Evolutionary conservation across 2,888 invertebrate species (phyloP), one percentile per base, ranked within the genome.

Genomic region (Melanophora roralis): DNA sequence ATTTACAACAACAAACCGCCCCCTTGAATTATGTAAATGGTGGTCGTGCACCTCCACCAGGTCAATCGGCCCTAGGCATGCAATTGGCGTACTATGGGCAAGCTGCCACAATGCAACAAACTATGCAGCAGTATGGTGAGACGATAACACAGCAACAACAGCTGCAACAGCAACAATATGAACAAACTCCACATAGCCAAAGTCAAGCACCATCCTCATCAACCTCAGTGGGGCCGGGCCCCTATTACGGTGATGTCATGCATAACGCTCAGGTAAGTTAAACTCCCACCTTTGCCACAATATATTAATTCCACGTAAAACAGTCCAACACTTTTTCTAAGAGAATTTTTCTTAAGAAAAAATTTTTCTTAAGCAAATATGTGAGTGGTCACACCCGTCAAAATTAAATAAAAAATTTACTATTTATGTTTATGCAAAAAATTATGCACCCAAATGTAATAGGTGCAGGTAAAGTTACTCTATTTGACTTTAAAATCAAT

Each of bases 181-280:
- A 83, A 82, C 82, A 82, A 69, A 84, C 87, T 85, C 86, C 87
- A 84, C 88, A 86, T 84, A 84, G 88, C 86, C 88, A 88, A 86
- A 88, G 83, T 83, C 86, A 86, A 78, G 83, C 84, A 77, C 45
- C 82, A 68, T 68, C 78, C 62, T 62, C 82, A 64, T 71, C 77
- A 82, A 60, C 69, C 81, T 38, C 83, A 79, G 74, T 72, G 69
- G 65, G 83, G 85, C 83, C 85, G 86, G 83, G 86, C 84, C 81
- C 86, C 74, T 90, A 89, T 81, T 90, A 89, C 77, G 88, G 88
- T 82, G 90, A 90, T 83, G 87, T 88, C 71, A 85, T 89, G 84
- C 89, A 90, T 84, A 86, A 86, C 73, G 85, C 88, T 84, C 90
- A 90, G 89, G 90, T 88, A 83, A 81, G 85, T 76, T 27, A 5